These are phyloP conservation scores for Elysia crispata DNA, from an alignment of 2,888 invertebrate genomes.

Conservation along the genomic window DNA sequence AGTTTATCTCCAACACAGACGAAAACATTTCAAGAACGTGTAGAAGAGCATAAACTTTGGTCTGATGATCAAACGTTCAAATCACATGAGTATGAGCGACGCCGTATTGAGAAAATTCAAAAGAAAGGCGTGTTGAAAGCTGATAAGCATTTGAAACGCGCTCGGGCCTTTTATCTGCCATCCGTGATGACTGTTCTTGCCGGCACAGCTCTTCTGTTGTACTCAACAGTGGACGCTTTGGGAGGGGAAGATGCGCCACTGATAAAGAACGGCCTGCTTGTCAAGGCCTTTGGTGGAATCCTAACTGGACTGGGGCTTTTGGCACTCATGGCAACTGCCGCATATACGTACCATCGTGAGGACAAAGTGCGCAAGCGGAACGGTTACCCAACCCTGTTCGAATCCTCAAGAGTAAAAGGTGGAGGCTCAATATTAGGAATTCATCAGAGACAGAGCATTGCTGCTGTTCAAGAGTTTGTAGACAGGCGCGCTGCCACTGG, in stretches of 20 bases:
- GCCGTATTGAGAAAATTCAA: too few relatives aligned
- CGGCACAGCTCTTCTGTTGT: slow-evolving; percentile 49
- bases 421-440: too few relatives aligned
- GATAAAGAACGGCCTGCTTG: slow-evolving; percentile 42
- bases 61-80: too few relatives aligned
- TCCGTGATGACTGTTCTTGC: slow-evolving; percentile 44
- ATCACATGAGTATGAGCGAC: too few relatives aligned
- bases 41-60: too few relatives aligned
- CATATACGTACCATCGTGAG: slow-evolving; percentile 44
- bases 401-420: neutral
- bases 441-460: too few relatives aligned
- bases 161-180: slow-evolving; percentile 51
- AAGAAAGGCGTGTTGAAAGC: slow-evolving; percentile 5
- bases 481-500: too few relatives aligned
- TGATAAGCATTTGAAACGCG: slow-evolving; percentile 43
- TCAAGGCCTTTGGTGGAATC: slow-evolving; percentile 49
- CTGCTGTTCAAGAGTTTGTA: too few relatives aligned
- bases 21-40: too few relatives aligned
- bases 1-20: too few relatives aligned
- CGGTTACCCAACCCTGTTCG: slow-evolving; percentile 15
- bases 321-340: slow-evolving; percentile 49
- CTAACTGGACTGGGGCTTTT: slow-evolving; percentile 45
- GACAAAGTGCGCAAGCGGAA: slow-evolving; percentile 29
- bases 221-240: slow-evolving; percentile 49
- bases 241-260: slow-evolving; percentile 47